Percentiles rank a stretch among this genome's conserved stretches.
phyloP scores from a whole-genome alignment of 1,140 invertebrate genomes.

The Drosophila insularis region DNA sequence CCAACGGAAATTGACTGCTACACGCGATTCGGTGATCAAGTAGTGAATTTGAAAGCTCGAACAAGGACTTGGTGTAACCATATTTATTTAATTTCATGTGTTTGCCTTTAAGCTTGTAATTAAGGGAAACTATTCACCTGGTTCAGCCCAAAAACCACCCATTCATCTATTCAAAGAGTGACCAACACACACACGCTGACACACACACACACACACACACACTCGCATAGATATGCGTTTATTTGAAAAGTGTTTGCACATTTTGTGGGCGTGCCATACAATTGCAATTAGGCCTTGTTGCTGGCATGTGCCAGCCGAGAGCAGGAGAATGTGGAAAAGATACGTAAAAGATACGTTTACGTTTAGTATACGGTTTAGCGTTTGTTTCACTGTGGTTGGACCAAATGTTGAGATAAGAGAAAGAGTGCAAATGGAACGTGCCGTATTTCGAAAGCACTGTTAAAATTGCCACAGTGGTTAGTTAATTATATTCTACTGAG shows the following conservation, averaged over 20 bases:
- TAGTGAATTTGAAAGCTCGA: conserved; percentile 17
- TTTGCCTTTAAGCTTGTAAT: conserved; percentile 60
- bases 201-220: background rate
- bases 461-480: background rate
- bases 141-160: background rate
- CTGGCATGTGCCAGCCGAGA: conserved; percentile 20
- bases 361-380: conserved; percentile 35
- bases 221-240: background rate
- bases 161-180: conserved; percentile 14
- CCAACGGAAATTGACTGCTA: conserved; percentile 48
- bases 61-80: conserved; percentile 35
- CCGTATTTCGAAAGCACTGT: background rate
- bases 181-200: background rate
- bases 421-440: conserved; percentile 19
- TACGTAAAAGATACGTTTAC: conserved; percentile 2
- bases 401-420: conserved; percentile 11
- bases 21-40: conserved; percentile 68
- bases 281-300: conserved; percentile 66
- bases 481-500: no score
- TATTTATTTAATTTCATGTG: conserved; percentile 41
- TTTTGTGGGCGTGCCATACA: conserved; percentile 61
- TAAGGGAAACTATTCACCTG: conserved; percentile 38
- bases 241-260: conserved; percentile 57
- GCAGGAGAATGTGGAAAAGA: conserved; percentile 20
- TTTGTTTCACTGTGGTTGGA: conserved; percentile 41